Evolutionary conservation across 2,888 invertebrate species (phyloP), one percentile per base, ranked within the genome.

Genomic region (Fragum whitleyi): DNA sequence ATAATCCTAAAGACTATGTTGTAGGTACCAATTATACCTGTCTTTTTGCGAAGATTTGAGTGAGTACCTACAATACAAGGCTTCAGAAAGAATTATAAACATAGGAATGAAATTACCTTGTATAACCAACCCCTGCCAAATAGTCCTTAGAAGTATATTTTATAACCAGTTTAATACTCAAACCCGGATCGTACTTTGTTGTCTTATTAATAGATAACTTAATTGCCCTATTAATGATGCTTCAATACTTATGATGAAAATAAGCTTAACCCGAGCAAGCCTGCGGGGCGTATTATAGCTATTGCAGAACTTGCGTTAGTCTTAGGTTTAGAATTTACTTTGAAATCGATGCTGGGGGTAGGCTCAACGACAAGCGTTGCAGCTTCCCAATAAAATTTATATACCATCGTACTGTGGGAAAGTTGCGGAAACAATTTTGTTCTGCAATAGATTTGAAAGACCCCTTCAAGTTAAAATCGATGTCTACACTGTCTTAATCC

Each of bases 261-360:
- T n/a, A 32, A 28, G 62, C 62, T 62, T 36, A 62, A 36, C 62
- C 62, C 62, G 59, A 16, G 23, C 59, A 23, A 26, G 59, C 28
- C 59, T 59, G 59, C 26, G 7, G 59, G 28, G 7, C 16, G 6
- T 28, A 28, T 16, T 28, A 26, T 16, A 59, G 23, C 59, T 26
- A 59, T 21, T 59, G 59, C 59, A 23, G 28, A 28, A 21, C 19
- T 7, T 51, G 51, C 51, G 14, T 7, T 51, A 51, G 2, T 16
- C n/a, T 51, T 5, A 51, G 51, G 14, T 51, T 51, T 51, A 51
- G n/a, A 16, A n/a, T 51, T 51, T 51, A 2, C 51, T 51, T 51
- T 51, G 51, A 51, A 51, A 51, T 21, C 19, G 16, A n/a, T 51
- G 51, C 51, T 51, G 51, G 51, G 51, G 51, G 51, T 51, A 51